phyloP scores from a whole-genome alignment of 2,797 vertebrate species.

The Gymnopithys bicolor region DNA sequence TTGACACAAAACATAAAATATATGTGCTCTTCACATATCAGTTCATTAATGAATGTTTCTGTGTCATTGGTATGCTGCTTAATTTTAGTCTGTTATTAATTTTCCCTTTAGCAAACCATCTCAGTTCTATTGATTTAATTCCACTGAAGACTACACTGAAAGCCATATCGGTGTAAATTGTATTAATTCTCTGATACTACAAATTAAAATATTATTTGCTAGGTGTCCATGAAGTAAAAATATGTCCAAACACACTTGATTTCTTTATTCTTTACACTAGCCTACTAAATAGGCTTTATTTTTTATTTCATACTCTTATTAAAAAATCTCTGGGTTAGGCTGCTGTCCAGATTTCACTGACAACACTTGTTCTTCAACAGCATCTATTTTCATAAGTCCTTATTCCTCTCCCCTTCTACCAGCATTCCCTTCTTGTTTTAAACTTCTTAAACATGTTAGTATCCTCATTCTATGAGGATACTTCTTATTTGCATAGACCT shows the following conservation, averaged over 20 bases:
- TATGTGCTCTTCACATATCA: background rate
- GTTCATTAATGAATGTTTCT: background rate
- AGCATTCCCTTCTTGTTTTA: background rate
- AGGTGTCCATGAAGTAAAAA: background rate
- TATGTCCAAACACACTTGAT: background rate
- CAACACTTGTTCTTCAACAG: background rate
- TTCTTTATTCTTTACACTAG: background rate
- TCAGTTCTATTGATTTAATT: background rate
- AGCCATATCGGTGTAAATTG: background rate
- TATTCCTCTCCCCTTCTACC: background rate
- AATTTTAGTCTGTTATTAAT: background rate
- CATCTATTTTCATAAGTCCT: background rate
- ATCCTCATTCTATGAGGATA: background rate
- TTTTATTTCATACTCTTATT: background rate
- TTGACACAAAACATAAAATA: background rate
- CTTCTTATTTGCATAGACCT: background rate
- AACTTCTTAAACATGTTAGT: background rate
- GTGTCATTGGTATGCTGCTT: background rate
- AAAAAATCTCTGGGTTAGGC: background rate
- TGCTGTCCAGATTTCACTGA: background rate
- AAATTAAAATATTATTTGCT: background rate
- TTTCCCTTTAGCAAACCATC: background rate
- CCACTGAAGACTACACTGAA: background rate
- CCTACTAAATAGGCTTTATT: background rate
- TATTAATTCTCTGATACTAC: background rate